Base-by-base conservation (phyloP, 1,140 invertebrate species). In the Bombus difficillimus region DNA sequence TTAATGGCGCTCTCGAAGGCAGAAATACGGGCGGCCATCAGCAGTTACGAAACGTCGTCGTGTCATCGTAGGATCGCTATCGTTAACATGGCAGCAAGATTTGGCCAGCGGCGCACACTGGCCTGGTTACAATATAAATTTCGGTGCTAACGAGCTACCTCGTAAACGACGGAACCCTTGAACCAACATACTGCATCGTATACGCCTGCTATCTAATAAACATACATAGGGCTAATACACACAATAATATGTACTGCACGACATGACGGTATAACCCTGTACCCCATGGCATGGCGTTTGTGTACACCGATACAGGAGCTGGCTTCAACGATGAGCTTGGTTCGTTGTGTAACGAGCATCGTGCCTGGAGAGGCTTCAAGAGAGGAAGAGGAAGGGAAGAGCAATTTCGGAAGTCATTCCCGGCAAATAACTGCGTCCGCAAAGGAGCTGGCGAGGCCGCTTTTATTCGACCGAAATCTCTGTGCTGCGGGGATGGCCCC, bases 391-490 rank as follows among this genome's bases (percentile, higher is more conserved):
- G 25, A 28, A 2, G 18, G 25, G 18, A 37, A 18, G 75, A 37
- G 82, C 64, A 83, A 83, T 83, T 83, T 69, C 82, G 82, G 82
- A 68, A 83, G 82, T 78, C 82, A 64, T 83, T 78, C 47, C 82
- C 22, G 3, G 74, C 43, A 47, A 83, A 57, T 83, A 83, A 83
- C 82, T 34, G 47, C 64, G 64, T 59, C 82, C 82, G 82, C 82
- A 83, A 83, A 83, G 82, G 82, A 78, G 74, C 74, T 41, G 34
- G n/a, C 34, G 8, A 37, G 82, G 37, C 57, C 13, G 71, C 39
- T 47, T 77, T 59, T 83, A 83, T 83, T 77, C 64, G 74, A 69
- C 74, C 64, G 47, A 83, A 78, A 83, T 83, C 82, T 64, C 75
- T 10, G 28, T 6, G 34, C 32, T 22, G 57, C 2, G 15, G 32